phyloP scores from a whole-genome alignment of 2,113 vertebrate genomes.

The Saimiri boliviensis region DNA sequence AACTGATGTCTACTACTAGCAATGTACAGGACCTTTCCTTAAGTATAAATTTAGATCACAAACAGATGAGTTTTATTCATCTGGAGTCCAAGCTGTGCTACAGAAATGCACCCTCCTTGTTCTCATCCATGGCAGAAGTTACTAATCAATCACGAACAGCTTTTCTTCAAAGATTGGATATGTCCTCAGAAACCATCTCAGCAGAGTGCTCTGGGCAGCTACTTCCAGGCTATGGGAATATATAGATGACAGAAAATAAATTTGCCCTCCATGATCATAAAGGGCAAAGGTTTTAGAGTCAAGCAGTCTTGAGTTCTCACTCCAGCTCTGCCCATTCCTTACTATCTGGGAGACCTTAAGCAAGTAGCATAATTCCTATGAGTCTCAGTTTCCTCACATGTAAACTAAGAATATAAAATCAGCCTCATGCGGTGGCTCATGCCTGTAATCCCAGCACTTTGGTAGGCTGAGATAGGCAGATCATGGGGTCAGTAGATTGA shows the following conservation, averaged over 20 bases:
- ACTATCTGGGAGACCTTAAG: no score
- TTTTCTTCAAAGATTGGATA: background rate
- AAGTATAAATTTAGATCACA: background rate
- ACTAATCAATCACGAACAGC: no score
- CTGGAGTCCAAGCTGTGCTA: background rate
- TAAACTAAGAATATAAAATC: no score
- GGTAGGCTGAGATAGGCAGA: no score
- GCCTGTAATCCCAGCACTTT: no score
- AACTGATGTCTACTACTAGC: background rate
- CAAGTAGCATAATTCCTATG: background rate
- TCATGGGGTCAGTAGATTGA: no score
- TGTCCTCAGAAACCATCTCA: background rate
- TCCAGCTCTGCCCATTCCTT: background rate
- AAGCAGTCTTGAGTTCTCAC: rapidly evolving
- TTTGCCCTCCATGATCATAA: background rate
- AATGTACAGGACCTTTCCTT: background rate
- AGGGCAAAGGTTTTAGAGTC: rapidly evolving
- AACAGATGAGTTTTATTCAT: background rate
- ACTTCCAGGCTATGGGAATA: no score
- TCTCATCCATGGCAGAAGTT: background rate
- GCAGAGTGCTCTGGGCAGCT: background rate
- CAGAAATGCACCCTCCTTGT: background rate
- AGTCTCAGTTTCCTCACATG: background rate
- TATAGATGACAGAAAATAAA: rapidly evolving
- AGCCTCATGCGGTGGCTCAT: rapidly evolving